Evolutionary conservation across 2,113 vertebrate genomes (phyloP).

Genomic region (Mugil cephalus): DNA sequence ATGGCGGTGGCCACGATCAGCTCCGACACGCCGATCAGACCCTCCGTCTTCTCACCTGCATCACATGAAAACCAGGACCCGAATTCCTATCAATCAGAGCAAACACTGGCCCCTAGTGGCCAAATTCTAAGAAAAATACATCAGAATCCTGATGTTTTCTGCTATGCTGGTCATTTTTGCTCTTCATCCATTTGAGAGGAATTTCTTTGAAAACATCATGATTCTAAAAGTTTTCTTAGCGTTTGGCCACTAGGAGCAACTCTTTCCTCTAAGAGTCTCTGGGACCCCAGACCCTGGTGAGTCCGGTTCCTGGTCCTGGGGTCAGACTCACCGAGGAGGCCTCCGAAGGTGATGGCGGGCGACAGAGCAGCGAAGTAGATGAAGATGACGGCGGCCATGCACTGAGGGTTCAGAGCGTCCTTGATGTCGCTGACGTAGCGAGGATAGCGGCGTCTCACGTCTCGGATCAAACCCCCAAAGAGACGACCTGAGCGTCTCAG

Average conservation of each 20-base stretch:
- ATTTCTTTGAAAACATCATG: too few relatives aligned
- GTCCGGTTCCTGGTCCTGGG: too few relatives aligned
- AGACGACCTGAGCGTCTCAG: constrained; percentile 89
- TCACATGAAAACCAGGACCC: constrained; percentile 1
- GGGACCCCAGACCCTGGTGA: too few relatives aligned
- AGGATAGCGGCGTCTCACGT: constrained; percentile 89
- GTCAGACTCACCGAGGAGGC: constrained; percentile 87
- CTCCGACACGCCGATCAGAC: constrained; percentile 95
- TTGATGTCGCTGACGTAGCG: constrained; percentile 92
- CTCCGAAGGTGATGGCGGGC: constrained; percentile 94
- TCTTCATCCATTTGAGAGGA: too few relatives aligned
- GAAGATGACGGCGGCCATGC: constrained; percentile 93
- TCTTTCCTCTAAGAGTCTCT: too few relatives aligned
- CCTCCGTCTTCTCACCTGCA: constrained; percentile 93
- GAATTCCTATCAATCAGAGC: too few relatives aligned
- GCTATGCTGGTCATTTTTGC: too few relatives aligned
- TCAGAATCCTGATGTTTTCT: too few relatives aligned
- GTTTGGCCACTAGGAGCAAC: too few relatives aligned
- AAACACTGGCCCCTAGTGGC: too few relatives aligned
- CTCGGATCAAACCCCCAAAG: constrained; percentile 91
- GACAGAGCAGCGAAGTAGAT: constrained; percentile 96
- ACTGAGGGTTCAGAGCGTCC: constrained; percentile 90
- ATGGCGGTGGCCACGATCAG: constrained; percentile 92
- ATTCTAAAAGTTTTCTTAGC: too few relatives aligned
- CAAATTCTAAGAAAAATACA: too few relatives aligned